Base-by-base conservation (phyloP, 2,797 vertebrate species). In the Melanotaenia trifasciata region DNA sequence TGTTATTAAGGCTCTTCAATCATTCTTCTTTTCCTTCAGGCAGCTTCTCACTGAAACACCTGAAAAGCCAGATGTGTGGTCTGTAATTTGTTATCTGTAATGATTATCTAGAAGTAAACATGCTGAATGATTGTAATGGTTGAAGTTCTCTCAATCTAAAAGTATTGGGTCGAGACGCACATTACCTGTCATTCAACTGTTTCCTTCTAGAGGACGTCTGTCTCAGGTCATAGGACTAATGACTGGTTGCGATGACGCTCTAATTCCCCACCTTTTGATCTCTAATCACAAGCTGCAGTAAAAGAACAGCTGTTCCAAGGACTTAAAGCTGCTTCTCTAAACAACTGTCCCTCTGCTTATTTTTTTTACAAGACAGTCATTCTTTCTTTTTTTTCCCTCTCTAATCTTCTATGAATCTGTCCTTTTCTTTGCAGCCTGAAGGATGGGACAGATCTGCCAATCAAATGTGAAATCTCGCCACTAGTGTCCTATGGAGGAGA, bases 391-490 rank as follows among this genome's bases (percentile, higher is more conserved):
- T 30, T 35, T 47, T 56, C 57, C 67, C 50, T 8, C 10, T 32
- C 64, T 74, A 68, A 66, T 85, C 82, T 53, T 72, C 57, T 70
- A 66, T 83, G 36, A 70, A 69, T 74, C 54, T 33, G 5, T 79
- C 58, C 40, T 80, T 70, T 51, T 74, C 38, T 43, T 84, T 66
- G 7, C 85, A 99, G 98, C 83, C 87, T 99, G 89, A 97, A 99
- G 90, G 98, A 99, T 32, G 96, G 96, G 76, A 96, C 94, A 0
- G 98, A 99, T 83, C 89, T 95, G 76, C 97, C 97, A 30, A 96
- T 99, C 89, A 98, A 97, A 88, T 99, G 98, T 90, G 98, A 99
- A 90, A 97, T 99, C 87, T 99, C 97, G 45, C 97, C 98, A 2
- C 95, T 98, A 11, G 81, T 97, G 66, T 99, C 98, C 57, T 99